These are phyloP conservation scores for Syrrhaptes paradoxus DNA, from an alignment of 2,113 vertebrate species.

Conservation along the genomic window DNA sequence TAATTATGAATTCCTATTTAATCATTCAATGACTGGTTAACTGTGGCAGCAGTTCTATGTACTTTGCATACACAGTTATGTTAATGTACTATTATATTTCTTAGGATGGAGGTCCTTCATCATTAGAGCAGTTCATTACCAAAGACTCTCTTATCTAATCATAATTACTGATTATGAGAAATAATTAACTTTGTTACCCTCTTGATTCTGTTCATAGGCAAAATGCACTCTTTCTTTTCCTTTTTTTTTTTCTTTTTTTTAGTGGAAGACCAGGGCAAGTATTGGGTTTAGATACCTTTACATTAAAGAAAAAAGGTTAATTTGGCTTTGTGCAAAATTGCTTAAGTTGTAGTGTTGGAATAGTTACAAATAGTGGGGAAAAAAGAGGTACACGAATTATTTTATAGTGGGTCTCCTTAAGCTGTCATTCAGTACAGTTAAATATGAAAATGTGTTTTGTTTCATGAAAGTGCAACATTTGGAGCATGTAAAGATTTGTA, in stretches of 20 bases:
- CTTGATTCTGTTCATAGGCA: conserved; percentile 66
- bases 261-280: background rate
- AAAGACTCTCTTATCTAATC: conserved; percentile 88
- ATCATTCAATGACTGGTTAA: conserved; percentile 93
- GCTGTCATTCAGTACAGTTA: background rate
- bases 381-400: background rate
- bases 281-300: background rate
- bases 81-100: conserved; percentile 87
- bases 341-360: background rate
- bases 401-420: background rate
- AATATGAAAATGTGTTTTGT: conserved; percentile 1
- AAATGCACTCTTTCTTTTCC: conserved; percentile 24
- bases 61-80: conserved; percentile 86
- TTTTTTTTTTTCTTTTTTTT: background rate
- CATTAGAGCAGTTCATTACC: conserved; percentile 85
- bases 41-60: conserved; percentile 77
- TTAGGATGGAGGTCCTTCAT: conserved; percentile 83
- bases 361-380: background rate
- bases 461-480: background rate
- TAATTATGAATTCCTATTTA: conserved; percentile 97
- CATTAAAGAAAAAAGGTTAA: background rate
- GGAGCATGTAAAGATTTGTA: conserved; percentile 8
- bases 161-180: conserved; percentile 93
- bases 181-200: conserved; percentile 86
- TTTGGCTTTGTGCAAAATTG: background rate